Evolutionary conservation across 2,797 vertebrate species (phyloP).

Genomic region (Alauda arvensis): DNA sequence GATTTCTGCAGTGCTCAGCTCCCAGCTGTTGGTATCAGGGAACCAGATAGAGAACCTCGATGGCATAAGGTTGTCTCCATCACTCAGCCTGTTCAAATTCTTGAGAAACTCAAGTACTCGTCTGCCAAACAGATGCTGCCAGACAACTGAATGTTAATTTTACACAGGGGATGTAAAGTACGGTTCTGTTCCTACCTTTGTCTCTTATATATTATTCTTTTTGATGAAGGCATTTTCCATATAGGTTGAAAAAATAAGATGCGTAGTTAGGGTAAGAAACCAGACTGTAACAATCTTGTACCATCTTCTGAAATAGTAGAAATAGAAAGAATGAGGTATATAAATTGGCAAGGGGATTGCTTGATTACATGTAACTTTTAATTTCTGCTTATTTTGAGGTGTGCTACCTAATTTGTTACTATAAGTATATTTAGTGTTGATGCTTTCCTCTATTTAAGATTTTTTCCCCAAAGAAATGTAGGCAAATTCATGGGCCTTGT

Average conservation of each 20-base stretch:
- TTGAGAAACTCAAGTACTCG: neutral
- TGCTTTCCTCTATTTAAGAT: neutral
- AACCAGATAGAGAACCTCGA: neutral
- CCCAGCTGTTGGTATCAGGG: neutral
- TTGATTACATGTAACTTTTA: neutral
- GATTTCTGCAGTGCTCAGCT: neutral
- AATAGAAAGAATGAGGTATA: neutral
- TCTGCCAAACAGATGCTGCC: neutral
- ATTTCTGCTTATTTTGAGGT: neutral
- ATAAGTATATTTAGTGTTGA: neutral
- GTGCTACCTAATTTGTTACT: neutral
- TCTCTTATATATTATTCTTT: neutral
- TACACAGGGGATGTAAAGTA: neutral
- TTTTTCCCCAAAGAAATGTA: neutral
- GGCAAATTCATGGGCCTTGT: neutral
- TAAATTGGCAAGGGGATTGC: neutral
- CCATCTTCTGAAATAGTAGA: neutral
- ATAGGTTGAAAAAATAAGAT: neutral
- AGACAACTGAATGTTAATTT: neutral
- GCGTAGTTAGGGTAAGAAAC: rapidly evolving
- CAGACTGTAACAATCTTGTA: neutral
- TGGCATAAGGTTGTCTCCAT: neutral
- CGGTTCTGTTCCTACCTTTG: neutral
- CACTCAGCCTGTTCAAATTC: neutral
- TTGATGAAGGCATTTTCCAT: neutral